phyloP scores from a whole-genome alignment of 1,140 invertebrate genomes.

The Hetaerina americana region DNA sequence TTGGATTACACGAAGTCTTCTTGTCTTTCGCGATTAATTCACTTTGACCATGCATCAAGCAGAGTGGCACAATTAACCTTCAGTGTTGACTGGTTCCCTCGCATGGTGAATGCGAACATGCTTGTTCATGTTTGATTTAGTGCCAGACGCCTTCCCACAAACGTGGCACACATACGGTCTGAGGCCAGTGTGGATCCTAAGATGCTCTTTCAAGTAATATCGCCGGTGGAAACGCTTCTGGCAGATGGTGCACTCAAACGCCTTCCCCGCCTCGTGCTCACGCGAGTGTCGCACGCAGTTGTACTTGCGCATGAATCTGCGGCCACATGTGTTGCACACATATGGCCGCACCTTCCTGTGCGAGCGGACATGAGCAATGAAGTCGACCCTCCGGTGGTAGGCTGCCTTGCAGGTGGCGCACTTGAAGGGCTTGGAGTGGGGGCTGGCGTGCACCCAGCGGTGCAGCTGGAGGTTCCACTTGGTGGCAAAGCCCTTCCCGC shows the following conservation, averaged over 20 bases:
- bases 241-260: conserved; percentile 76
- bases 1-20: neutral
- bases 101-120: conserved; percentile 79
- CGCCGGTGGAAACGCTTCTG: conserved; percentile 73
- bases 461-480: conserved; percentile 82
- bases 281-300: conserved; percentile 81
- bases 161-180: conserved; percentile 72
- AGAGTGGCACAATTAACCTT: too few relatives aligned
- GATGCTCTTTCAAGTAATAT: conserved; percentile 76
- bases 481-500: conserved; percentile 71
- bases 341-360: conserved; percentile 68
- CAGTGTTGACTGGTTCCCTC: conserved; percentile 66
- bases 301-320: conserved; percentile 84
- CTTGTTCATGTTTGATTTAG: conserved; percentile 80
- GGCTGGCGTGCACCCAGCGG: conserved; percentile 74
- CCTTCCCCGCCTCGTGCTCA: conserved; percentile 80
- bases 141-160: conserved; percentile 72
- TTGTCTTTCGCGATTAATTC: neutral
- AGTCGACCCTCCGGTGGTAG: conserved; percentile 64
- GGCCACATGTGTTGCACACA: conserved; percentile 85
- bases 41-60: too few relatives aligned
- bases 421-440: conserved; percentile 71
- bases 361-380: conserved; percentile 69
- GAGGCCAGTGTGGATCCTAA: conserved; percentile 69
- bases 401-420: conserved; percentile 70